A percentile compares a stretch with the other conserved stretches of the same genome.
phyloP scores from a whole-genome alignment of 2,113 vertebrate species.

The Phalacrocorax aristotelis region DNA sequence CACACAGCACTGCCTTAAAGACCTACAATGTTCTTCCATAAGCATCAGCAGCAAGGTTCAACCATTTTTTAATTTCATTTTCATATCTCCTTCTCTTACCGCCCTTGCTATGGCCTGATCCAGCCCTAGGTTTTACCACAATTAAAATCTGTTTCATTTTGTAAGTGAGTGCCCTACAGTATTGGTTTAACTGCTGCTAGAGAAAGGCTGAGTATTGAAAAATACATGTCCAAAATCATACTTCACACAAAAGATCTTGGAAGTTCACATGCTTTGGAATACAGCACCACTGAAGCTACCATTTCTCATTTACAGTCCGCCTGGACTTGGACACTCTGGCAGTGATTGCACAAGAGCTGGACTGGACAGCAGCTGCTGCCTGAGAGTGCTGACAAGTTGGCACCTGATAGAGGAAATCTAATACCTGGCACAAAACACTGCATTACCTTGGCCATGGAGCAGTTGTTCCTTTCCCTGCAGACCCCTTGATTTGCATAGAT shows the following conservation, averaged over 20 bases:
- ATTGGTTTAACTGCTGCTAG: neutral
- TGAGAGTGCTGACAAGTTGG: no score
- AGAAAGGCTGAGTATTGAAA: neutral
- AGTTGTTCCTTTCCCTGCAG: neutral
- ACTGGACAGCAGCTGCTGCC: no score
- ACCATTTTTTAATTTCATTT: neutral
- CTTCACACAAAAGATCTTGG: neutral
- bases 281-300: neutral
- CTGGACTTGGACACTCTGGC: no score
- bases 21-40: neutral
- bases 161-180: neutral
- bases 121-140: neutral
- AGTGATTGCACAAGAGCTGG: no score
- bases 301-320: neutral
- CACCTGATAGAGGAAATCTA: neutral
- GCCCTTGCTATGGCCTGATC: neutral
- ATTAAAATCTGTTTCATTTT: neutral
- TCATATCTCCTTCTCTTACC: neutral
- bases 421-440: neutral
- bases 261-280: neutral
- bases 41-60: neutral
- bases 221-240: neutral
- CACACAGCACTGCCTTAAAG: neutral
- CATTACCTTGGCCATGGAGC: neutral
- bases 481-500: neutral